Evolutionary conservation across 2,888 invertebrate genomes (phyloP).

Genomic region (Nomada hirtipes): DNA sequence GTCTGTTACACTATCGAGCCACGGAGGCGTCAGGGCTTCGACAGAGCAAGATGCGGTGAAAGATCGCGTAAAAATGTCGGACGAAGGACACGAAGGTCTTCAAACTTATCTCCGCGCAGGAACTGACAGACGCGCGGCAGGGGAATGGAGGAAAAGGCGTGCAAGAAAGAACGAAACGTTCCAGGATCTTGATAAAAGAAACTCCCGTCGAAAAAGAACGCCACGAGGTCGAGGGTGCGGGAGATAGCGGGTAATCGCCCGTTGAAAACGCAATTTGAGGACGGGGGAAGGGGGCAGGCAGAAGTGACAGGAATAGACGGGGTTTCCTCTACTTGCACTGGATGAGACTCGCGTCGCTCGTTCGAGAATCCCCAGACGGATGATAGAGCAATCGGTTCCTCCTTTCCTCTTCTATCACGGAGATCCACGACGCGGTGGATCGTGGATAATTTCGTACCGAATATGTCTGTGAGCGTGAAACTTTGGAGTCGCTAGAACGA

Average conservation of each 20-base stretch:
- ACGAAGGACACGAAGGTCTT: neutral
- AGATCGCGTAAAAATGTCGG: conserved; percentile 3
- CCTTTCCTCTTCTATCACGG: conserved; percentile 9
- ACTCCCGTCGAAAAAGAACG: conserved; percentile 41
- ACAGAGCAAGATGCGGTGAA: neutral
- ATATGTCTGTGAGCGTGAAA: conserved; percentile 40
- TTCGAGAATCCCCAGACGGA: conserved; percentile 54
- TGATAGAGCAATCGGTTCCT: conserved; percentile 56
- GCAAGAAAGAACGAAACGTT: conserved; percentile 11
- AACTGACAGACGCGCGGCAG: neutral
- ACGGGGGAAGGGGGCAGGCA: conserved; percentile 29
- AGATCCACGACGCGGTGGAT: neutral
- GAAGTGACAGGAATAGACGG: conserved; percentile 21
- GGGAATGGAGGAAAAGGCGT: neutral
- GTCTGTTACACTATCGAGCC: too few relatives aligned
- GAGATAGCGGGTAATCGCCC: conserved; percentile 71
- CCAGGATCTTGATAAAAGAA: conserved; percentile 58
- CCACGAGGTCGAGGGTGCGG: conserved; percentile 18
- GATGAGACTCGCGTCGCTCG: conserved; percentile 54
- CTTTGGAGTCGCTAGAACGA: conserved; percentile 33
- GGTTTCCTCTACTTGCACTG: conserved; percentile 15
- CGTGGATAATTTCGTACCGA: conserved; percentile 36
- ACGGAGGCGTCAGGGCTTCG: too few relatives aligned
- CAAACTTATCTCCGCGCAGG: neutral
- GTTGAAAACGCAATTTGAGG: conserved; percentile 73